Evolutionary conservation across 2,888 invertebrate species (phyloP), one percentile per base, ranked within the genome.

Genomic region (Phoenoteleia sp.): DNA sequence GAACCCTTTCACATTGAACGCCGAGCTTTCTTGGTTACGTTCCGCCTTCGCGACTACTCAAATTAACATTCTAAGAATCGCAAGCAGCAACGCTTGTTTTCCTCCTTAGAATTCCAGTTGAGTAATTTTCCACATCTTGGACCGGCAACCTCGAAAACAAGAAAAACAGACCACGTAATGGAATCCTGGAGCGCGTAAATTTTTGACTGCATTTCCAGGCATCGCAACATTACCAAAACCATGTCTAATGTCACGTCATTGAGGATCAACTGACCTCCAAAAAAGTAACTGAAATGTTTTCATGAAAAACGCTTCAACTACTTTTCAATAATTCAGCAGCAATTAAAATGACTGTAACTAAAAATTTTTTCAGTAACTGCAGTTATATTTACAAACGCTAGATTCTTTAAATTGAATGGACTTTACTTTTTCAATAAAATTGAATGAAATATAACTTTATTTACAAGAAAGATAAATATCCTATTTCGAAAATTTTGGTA

Each of bases 31-130:
- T 60, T 45, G 58, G 69, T 69, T 62, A 49, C 72, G 52, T 21
- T 81, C 66, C 60, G 60, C 74, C 58, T 74, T 66, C 67, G 67
- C 74, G 56, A 66, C 47, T 74, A 47, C 60, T 56, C 56, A 60
- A 81, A 81, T 80, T 80, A 80, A 80, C 60, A 80, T 72, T 72
- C 66, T 47, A 42, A 56, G 80, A 29, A 74, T 71, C 74, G 52
- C 74, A 47, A 54, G 67, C 67, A 66, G 67, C 54, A 67, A 25
- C 60, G 58, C 81, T 60, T 60, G 66, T 67, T 67, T 67, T 69
- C 62, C 58, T 64, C 36, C 67, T 52, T 45, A 15, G 29, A 47
- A 80, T 80, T 64, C 66, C 62, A 54, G 62, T 45, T 29, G 54
- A 54, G 71, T 49, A 64, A 47, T 72, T 72, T 79, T 80, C 39